Conservation (phyloP, 2,888 invertebrate species). For the Eueremaeus valkanovi region DNA sequence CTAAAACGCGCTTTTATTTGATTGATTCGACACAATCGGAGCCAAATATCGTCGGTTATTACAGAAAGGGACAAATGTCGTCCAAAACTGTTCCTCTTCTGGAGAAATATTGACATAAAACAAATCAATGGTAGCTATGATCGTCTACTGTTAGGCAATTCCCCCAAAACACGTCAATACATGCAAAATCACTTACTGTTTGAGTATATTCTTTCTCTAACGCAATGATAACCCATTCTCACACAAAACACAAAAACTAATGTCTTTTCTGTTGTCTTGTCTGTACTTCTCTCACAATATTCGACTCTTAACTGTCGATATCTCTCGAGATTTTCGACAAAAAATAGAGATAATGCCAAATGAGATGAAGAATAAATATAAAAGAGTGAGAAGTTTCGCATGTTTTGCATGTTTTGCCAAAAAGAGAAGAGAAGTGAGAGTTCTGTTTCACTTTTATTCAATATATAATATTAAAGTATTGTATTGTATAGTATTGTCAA, state of each 20-base stretch:
- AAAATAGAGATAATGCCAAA: too few relatives aligned
- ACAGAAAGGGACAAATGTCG: too few relatives aligned
- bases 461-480: too few relatives aligned
- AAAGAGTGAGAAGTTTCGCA: too few relatives aligned
- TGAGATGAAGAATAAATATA: too few relatives aligned
- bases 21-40: background rate
- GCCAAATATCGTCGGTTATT: too few relatives aligned
- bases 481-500: too few relatives aligned
- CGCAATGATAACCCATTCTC: background rate
- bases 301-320: too few relatives aligned
- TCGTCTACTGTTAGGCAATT: background rate
- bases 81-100: too few relatives aligned
- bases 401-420: background rate
- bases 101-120: background rate
- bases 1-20: background rate
- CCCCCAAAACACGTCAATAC: constrained; percentile 14
- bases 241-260: background rate
- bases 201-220: background rate
- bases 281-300: too few relatives aligned
- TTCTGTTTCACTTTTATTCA: constrained; percentile 7
- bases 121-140: background rate
- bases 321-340: too few relatives aligned
- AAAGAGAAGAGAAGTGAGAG: background rate
- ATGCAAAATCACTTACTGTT: constrained; percentile 28
- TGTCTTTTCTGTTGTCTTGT: too few relatives aligned